Percentiles rank a stretch among this genome's conserved stretches.
phyloP scores from a whole-genome alignment of 35 echinoderm and acorn worm species.

The Nesometra sesokonis region DNA sequence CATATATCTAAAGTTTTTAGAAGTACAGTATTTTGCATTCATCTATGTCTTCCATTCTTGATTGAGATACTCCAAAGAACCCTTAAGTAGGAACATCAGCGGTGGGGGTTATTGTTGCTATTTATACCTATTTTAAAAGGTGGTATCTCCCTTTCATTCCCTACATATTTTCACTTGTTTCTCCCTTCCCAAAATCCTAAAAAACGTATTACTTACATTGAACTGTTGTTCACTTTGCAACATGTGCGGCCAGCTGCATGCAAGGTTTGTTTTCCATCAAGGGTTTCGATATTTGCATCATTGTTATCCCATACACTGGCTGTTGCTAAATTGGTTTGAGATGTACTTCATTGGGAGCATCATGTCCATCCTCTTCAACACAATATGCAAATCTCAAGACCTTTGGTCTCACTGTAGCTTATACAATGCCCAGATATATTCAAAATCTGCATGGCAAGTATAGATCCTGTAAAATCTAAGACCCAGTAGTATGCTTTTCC shows the following conservation, averaged over 20 bases:
- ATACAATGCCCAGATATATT: constrained; percentile 59
- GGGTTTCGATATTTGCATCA: constrained; percentile 57
- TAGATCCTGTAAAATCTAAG: constrained; percentile 70
- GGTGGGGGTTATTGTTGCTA: constrained; percentile 14
- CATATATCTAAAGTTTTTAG: constrained; percentile 17
- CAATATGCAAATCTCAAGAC: constrained; percentile 71
- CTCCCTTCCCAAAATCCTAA: constrained; percentile 26
- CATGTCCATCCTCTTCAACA: constrained; percentile 15
- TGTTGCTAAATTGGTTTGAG: constrained; percentile 34
- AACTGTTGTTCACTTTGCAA: not conserved
- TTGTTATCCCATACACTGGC: constrained; percentile 59
- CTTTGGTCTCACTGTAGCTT: constrained; percentile 61
- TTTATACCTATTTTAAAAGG: constrained; percentile 28
- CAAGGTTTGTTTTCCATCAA: constrained; percentile 63
- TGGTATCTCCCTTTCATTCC: constrained; percentile 26
- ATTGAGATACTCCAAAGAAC: not conserved
- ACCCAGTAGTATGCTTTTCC: constrained; percentile 56
- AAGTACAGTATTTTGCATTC: not conserved
- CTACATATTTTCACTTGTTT: constrained; percentile 36
- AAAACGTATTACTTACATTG: not conserved
- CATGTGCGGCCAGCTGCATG: constrained; percentile 64
- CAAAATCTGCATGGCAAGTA: constrained; percentile 32
- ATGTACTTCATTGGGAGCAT: constrained; percentile 51
- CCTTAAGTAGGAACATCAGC: no score
- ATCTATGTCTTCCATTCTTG: not conserved